Percentiles rank a stretch among this genome's conserved stretches.
These are phyloP conservation scores for Sebastes glaucus DNA, from an alignment of 2,797 vertebrate genomes.

Conservation along the genomic window DNA sequence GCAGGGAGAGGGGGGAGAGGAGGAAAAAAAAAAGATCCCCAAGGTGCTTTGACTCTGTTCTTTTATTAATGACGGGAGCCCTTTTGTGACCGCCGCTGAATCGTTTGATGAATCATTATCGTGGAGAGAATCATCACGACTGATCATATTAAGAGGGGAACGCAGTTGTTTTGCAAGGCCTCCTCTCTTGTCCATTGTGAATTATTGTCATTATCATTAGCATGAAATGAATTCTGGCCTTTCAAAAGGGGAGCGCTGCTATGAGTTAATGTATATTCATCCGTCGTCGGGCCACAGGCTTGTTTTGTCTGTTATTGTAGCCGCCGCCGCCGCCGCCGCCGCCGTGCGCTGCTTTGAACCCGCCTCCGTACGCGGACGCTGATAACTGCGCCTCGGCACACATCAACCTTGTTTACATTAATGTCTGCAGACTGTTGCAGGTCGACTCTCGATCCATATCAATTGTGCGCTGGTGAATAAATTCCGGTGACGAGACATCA, in stretches of 20 bases:
- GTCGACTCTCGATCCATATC: conserved; percentile 89
- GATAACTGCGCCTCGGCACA: conserved; percentile 86
- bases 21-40: conserved; percentile 53
- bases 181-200: conserved; percentile 67
- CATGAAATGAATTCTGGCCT: conserved; percentile 69
- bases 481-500: conserved; percentile 87
- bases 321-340: neutral
- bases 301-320: conserved; percentile 52
- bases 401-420: conserved; percentile 89
- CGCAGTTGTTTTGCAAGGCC: conserved; percentile 66
- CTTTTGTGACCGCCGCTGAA: conserved; percentile 73
- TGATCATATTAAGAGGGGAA: conserved; percentile 75
- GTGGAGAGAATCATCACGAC: conserved; percentile 71
- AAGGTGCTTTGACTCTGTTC: conserved; percentile 80
- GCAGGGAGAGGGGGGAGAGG: neutral
- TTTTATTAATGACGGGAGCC: conserved; percentile 84
- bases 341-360: conserved; percentile 40
- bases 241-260: conserved; percentile 44
- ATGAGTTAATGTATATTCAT: conserved; percentile 64
- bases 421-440: conserved; percentile 87
- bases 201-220: conserved; percentile 76
- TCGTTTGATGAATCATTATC: conserved; percentile 81
- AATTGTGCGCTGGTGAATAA: conserved; percentile 90
- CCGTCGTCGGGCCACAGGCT: conserved; percentile 27
- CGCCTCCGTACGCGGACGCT: neutral